These are phyloP conservation scores for Gadus chalcogrammus DNA, from an alignment of 2,113 vertebrate genomes.

Conservation along the genomic window DNA sequence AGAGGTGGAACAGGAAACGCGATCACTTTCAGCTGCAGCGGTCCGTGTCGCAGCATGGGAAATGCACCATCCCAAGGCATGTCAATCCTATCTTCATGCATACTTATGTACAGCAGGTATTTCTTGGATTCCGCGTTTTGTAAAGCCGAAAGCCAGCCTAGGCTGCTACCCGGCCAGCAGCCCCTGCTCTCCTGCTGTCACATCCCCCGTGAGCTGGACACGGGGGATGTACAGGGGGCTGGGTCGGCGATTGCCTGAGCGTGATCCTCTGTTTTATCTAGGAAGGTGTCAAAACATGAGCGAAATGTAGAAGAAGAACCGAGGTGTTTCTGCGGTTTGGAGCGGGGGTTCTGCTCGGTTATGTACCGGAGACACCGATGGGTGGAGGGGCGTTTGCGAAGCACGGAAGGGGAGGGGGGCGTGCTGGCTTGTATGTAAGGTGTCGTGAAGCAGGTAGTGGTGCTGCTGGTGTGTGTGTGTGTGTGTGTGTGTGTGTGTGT, in stretches of 20 bases:
- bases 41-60: slow-evolving; percentile 78
- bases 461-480: neutral
- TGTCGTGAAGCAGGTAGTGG: slow-evolving; percentile 9
- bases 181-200: neutral
- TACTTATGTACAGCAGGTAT: slow-evolving; percentile 58
- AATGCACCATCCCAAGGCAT: slow-evolving; percentile 83
- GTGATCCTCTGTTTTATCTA: neutral
- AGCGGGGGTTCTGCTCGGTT: too few species aligned
- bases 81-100: slow-evolving; percentile 63
- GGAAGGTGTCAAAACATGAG: neutral
- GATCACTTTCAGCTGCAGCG: slow-evolving; percentile 71
- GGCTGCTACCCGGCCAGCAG: too few species aligned
- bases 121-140: neutral
- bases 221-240: slow-evolving; percentile 20
- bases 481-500: neutral
- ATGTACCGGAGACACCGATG: too few species aligned
- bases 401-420: slow-evolving; percentile 58
- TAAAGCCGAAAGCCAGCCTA: too few species aligned
- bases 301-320: neutral
- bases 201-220: slow-evolving; percentile 11
- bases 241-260: neutral
- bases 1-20: slow-evolving; percentile 71
- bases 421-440: slow-evolving; percentile 26
- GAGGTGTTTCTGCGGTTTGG: too few species aligned
- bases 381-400: slow-evolving; percentile 32